Percentiles rank a stretch among this genome's conserved stretches.
Conservation (phyloP, 2,888 invertebrate genomes). For the Polydrusus pterygomalis region DNA sequence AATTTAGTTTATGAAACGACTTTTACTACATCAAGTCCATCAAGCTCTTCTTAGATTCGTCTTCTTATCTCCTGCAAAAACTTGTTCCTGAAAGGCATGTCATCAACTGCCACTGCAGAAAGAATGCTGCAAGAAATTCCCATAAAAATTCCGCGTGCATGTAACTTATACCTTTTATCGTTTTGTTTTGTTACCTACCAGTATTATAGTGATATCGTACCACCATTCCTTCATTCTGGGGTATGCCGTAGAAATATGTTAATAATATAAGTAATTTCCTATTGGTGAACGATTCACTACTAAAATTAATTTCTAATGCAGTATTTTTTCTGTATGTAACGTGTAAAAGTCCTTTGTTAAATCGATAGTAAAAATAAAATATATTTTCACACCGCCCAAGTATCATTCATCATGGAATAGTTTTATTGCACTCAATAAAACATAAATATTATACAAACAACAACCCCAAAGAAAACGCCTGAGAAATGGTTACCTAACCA, state of each 20-base stretch:
- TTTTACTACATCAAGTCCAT: not conserved
- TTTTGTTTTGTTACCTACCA: constrained; percentile 21
- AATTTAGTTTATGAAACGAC: too few species aligned
- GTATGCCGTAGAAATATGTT: constrained; percentile 4
- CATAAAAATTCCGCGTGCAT: constrained; percentile 30
- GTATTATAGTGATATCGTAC: not conserved
- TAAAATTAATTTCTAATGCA: too few species aligned
- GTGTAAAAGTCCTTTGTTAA: too few species aligned
- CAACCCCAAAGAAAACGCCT: too few species aligned
- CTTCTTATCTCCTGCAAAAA: constrained; percentile 1
- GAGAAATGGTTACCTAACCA: too few species aligned
- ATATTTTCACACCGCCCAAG: too few species aligned
- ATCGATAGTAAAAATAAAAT: too few species aligned
- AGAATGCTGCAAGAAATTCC: constrained; percentile 35
- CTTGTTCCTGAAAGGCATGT: constrained; percentile 27
- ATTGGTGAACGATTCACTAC: too few species aligned
- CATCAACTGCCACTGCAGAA: constrained; percentile 31
- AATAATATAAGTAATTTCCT: not conserved
- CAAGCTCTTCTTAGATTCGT: constrained; percentile 6
- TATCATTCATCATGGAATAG: too few species aligned
- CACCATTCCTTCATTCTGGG: not conserved
- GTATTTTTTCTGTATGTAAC: too few species aligned
- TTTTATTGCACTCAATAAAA: too few species aligned
- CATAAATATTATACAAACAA: too few species aligned
- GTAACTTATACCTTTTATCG: constrained; percentile 22